Conservation (phyloP, 2,113 vertebrate species). For the Lagopus leucura region DNA sequence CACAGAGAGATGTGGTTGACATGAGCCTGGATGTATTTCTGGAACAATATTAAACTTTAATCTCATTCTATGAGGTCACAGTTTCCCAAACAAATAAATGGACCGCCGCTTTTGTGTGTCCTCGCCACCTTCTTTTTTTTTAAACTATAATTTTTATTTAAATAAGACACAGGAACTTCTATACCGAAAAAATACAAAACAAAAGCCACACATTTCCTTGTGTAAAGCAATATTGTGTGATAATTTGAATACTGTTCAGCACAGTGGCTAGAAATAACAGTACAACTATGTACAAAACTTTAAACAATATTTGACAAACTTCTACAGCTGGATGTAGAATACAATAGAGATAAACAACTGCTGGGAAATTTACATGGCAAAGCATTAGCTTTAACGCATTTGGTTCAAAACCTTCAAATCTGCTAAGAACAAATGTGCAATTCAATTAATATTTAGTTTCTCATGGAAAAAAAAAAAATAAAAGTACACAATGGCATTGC, state of each 20-base stretch:
- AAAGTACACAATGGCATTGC: constrained; percentile 48
- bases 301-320: constrained; percentile 81
- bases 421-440: constrained; percentile 77
- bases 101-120: not conserved
- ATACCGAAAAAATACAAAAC: constrained; percentile 91
- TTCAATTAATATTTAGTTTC: constrained; percentile 81
- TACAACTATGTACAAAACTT: constrained; percentile 84
- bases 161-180: constrained; percentile 91
- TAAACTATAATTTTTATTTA: constrained; percentile 92
- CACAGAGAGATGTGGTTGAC: not conserved
- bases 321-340: constrained; percentile 80
- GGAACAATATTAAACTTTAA: not conserved
- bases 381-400: constrained; percentile 80
- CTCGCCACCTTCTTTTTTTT: constrained; percentile 21
- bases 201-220: constrained; percentile 84
- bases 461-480: constrained; percentile 77
- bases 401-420: constrained; percentile 78
- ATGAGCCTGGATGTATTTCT: not conserved
- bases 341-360: constrained; percentile 81
- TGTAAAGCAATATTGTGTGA: constrained; percentile 84
- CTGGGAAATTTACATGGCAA: constrained; percentile 79
- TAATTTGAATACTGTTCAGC: constrained; percentile 85
- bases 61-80: not conserved
- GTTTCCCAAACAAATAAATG: constrained; percentile 32
- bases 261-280: constrained; percentile 83